Base-by-base conservation (phyloP, 2,888 invertebrate genomes). In the Sylvicola cinctus region DNA sequence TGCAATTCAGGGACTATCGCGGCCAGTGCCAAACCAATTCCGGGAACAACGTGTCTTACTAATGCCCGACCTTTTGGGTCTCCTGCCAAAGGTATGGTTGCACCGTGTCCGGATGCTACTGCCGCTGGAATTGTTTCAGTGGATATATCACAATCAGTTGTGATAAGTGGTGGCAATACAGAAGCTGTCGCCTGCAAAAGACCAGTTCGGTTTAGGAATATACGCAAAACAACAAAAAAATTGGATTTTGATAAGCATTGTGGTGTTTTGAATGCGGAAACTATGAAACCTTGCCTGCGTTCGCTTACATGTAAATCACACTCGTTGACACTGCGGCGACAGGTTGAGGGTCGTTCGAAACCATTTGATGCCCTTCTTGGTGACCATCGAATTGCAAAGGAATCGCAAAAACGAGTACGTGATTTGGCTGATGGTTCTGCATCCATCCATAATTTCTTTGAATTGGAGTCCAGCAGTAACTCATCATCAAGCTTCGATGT, bases 241-340 rank as follows among this genome's bases (percentile, higher is more conserved):
- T 84, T 77, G 56, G 78, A 84, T 54, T 74, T 83, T 13, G 75
- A 84, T 50, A 70, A 75, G 43, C 84, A 84, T 50, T 84, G 84
- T 52, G 85, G 84, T 3, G 83, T 83, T 12, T 57, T 69, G 44
- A 13, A 28, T 28, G n/a, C 12, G 12, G 28, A 28, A 13, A 70
- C 66, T 40, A 63, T 64, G 4, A 72, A 73, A 45, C 78, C 77
- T 0, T 84, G 84, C 52, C 79, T 80, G 33, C 62, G 83, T 38
- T 81, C 81, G 14, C 64, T 83, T 36, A 81, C 81, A 29, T 74
- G 70, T 46, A 71, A 70, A 48, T 66, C 69, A 26, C 71, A 71
- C 50, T 71, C 78, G 14, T 60, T 79, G 43, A 72, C 77, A 28
- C 52, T 75, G 42, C 60, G 79, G 37, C 59, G 80, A 40, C 69